These are phyloP conservation scores for Microplitis demolitor DNA, from an alignment of 1,140 invertebrate species.

Conservation along the genomic window DNA sequence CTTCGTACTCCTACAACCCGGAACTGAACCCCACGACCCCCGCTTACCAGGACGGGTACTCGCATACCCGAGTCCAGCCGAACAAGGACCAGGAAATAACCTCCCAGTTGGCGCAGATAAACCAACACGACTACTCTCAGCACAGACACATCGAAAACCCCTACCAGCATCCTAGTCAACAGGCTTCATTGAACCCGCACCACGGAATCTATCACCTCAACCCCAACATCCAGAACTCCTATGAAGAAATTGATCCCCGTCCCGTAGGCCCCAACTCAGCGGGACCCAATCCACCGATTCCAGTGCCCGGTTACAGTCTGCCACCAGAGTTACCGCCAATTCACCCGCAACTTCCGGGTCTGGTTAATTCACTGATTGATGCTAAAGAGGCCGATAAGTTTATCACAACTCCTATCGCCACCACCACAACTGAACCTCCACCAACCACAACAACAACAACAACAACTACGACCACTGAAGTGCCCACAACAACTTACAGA, in stretches of 20 bases:
- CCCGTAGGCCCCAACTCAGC: conserved; percentile 37
- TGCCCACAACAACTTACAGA: conserved; percentile 45
- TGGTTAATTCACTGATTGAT: conserved; percentile 68
- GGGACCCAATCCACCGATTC: too few species aligned
- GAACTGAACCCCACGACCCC: conserved; percentile 38
- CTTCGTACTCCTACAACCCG: conserved; percentile 39
- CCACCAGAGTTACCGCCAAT: conserved; percentile 61
- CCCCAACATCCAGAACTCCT: conserved; percentile 22
- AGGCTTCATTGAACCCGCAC: not conserved
- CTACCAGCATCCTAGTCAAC: conserved; percentile 29
- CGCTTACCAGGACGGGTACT: conserved; percentile 32
- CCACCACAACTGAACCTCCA: conserved; percentile 23
- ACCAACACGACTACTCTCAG: conserved; percentile 38
- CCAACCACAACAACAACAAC: conserved; percentile 40
- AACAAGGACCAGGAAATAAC: conserved; percentile 39
- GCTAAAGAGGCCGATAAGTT: conserved; percentile 37
- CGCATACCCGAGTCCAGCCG: conserved; percentile 26
- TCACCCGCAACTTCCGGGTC: conserved; percentile 63
- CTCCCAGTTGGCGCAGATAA: conserved; percentile 39
- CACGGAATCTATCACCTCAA: conserved; percentile 15
- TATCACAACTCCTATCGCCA: conserved; percentile 15
- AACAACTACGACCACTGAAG: conserved; percentile 13
- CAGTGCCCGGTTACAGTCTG: conserved; percentile 39
- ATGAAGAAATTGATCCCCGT: conserved; percentile 30
- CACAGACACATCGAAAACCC: conserved; percentile 35